Conservation (phyloP, 2,888 invertebrate species). For the Synergus gifuensis region DNA sequence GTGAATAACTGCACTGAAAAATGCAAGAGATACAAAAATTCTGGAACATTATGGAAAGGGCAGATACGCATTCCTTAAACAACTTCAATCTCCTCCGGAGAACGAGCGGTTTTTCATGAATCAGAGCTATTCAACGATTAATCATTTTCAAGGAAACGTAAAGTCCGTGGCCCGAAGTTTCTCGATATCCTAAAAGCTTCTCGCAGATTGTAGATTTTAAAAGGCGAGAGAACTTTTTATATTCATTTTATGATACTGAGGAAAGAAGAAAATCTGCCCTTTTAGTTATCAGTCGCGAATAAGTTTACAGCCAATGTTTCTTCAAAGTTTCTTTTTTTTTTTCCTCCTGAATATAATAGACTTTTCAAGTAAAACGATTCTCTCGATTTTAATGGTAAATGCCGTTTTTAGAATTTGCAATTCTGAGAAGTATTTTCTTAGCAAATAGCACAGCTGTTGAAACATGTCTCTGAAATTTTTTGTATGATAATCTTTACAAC, state of each 20-base stretch:
- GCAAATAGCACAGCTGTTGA: not conserved
- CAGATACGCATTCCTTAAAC: conserved; percentile 9
- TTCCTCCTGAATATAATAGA: not conserved
- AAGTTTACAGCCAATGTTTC: not conserved
- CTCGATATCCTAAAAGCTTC: conserved; percentile 69
- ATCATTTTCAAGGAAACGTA: conserved; percentile 64
- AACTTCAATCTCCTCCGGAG: not conserved
- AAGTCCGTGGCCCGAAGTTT: conserved; percentile 62
- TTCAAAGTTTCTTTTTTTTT: not conserved
- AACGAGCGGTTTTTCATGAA: not conserved
- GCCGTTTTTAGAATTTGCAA: not conserved
- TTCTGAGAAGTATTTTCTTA: not conserved
- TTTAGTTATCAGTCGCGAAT: not conserved
- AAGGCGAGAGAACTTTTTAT: conserved; percentile 50
- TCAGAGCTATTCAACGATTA: conserved; percentile 57
- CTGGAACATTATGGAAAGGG: conserved; percentile 19
- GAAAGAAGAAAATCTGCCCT: conserved; percentile 44
- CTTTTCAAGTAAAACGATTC: conserved; percentile 14
- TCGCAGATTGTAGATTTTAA: conserved; percentile 61
- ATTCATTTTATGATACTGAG: conserved; percentile 51
- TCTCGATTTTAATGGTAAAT: conserved; percentile 9
- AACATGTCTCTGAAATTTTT: not conserved
- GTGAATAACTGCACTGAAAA: conserved; percentile 12
- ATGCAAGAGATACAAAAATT: not conserved
- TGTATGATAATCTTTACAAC: conserved; percentile 2